These are phyloP conservation scores for Bombus haemorrhoidalis DNA, from an alignment of 1,140 invertebrate genomes.

Conservation along the genomic window DNA sequence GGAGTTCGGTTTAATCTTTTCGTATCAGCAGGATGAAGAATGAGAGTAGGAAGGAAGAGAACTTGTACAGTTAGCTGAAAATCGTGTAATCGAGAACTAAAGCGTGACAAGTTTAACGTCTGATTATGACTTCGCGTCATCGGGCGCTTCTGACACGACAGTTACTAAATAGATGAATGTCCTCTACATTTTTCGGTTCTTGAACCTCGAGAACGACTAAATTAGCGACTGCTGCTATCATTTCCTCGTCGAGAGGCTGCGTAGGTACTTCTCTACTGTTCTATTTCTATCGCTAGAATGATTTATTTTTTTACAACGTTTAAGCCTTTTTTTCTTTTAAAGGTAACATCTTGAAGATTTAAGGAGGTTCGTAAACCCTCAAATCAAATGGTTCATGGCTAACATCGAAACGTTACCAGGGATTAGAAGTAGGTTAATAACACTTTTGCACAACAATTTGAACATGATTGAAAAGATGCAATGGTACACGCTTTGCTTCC, in stretches of 20 bases:
- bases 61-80: conserved; percentile 28
- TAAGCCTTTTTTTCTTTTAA: background rate
- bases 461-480: background rate
- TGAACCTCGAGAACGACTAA: background rate
- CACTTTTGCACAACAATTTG: background rate
- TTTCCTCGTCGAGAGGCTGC: background rate
- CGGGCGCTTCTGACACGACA: background rate
- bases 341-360: too few relatives aligned
- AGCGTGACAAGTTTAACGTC: conserved; percentile 41
- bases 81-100: conserved; percentile 28
- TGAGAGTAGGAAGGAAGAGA: background rate
- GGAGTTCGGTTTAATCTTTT: conserved; percentile 37
- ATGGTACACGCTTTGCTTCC: background rate
- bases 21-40: background rate
- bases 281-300: background rate
- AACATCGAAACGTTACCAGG: background rate
- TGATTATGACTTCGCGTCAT: conserved; percentile 29
- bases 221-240: background rate
- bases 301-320: background rate
- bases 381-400: conserved; percentile 11
- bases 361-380: too few relatives aligned
- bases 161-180: conserved; percentile 23
- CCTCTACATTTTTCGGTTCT: background rate
- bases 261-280: background rate
- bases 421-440: background rate